Evolutionary conservation across 2,113 vertebrate species (phyloP).

Genomic region (Alosa alosa): DNA sequence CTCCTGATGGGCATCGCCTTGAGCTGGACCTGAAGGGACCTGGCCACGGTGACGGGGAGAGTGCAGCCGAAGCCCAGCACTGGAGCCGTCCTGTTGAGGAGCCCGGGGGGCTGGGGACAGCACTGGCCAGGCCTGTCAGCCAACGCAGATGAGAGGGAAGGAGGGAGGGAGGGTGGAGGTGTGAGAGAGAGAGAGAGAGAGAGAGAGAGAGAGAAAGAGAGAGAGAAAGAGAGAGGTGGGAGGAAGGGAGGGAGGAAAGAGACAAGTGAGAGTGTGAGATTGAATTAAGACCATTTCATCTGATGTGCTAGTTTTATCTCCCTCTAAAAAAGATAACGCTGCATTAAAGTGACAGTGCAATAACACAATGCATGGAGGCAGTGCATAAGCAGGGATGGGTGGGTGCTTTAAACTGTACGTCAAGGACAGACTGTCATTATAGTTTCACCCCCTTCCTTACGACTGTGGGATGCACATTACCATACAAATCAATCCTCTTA

Average conservation of each 20-base stretch:
- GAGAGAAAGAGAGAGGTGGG: neutral
- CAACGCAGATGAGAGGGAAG: neutral
- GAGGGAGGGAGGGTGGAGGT: neutral
- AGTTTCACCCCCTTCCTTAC: neutral
- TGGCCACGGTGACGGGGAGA: slow-evolving; percentile 1
- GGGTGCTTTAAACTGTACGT: neutral
- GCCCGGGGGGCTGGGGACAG: slow-evolving; percentile 11
- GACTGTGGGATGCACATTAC: neutral
- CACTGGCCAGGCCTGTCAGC: slow-evolving; percentile 25
- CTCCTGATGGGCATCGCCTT: slow-evolving; percentile 16
- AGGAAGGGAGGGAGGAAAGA: neutral
- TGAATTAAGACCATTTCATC: slow-evolving; percentile 1
- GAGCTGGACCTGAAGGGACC: slow-evolving; percentile 24
- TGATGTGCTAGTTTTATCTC: neutral
- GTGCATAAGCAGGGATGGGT: neutral
- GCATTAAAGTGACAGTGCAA: neutral
- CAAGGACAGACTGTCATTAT: neutral
- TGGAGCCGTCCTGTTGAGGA: neutral
- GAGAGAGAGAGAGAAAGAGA: neutral
- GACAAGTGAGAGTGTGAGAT: slow-evolving; percentile 1
- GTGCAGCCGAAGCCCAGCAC: slow-evolving; percentile 25
- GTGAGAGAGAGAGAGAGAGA: neutral
- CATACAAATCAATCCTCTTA: slow-evolving; percentile 3
- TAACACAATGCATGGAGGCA: neutral
- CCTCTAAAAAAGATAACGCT: neutral